Conservation (phyloP, 2,113 vertebrate genomes). For the Ramphastos sulfuratus region DNA sequence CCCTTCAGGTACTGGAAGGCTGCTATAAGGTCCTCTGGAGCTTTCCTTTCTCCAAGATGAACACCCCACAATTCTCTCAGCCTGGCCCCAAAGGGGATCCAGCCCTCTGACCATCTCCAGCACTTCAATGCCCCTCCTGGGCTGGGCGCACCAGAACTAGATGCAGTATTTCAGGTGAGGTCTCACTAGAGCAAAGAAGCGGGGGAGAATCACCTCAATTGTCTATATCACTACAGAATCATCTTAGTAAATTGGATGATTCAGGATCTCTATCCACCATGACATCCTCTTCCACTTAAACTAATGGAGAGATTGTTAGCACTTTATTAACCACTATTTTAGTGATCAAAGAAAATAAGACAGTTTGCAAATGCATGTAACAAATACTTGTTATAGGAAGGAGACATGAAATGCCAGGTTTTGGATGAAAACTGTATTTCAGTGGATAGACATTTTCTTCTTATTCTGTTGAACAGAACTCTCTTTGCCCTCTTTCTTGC, state of each 20-base stretch:
- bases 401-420: neutral
- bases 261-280: neutral
- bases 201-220: too few relatives aligned
- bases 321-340: neutral
- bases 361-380: neutral
- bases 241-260: neutral
- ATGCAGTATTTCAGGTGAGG: too few relatives aligned
- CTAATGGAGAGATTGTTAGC: neutral
- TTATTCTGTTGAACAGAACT: neutral
- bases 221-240: too few relatives aligned
- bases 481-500: neutral
- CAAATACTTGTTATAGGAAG: neutral
- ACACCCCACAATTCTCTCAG: too few relatives aligned
- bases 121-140: too few relatives aligned
- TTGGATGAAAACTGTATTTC: neutral
- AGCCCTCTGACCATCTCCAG: too few relatives aligned
- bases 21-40: too few relatives aligned
- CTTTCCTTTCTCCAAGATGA: too few relatives aligned
- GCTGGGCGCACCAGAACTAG: too few relatives aligned
- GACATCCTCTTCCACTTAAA: neutral
- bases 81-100: too few relatives aligned
- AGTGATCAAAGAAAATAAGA: neutral
- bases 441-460: neutral
- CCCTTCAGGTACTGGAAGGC: too few relatives aligned
- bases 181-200: too few relatives aligned